Percentiles rank a stretch among this genome's conserved stretches.
phyloP scores from a whole-genome alignment of 2,797 vertebrate genomes.

The Toxotes lorentzi region DNA sequence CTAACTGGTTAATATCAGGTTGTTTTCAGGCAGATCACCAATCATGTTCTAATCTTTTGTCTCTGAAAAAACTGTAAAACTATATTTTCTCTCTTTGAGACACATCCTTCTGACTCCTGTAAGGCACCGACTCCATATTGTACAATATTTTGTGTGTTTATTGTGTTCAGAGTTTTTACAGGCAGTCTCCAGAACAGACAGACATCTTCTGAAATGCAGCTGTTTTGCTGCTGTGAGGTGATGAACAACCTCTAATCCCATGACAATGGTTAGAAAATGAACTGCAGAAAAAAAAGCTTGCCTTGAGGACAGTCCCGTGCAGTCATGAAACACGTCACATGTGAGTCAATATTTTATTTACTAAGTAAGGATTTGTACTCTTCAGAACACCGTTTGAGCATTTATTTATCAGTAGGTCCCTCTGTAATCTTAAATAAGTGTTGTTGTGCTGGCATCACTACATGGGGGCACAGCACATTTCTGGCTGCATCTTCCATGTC shows the following conservation, averaged over 20 bases:
- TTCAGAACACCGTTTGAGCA: conserved; percentile 39
- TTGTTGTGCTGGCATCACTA: conserved; percentile 40
- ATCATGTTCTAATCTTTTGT: too few species aligned
- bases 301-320: conserved; percentile 1
- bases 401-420: conserved; percentile 50
- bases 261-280: conserved; percentile 48
- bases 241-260: conserved; percentile 59
- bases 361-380: conserved; percentile 65
- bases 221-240: conserved; percentile 26
- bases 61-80: too few species aligned
- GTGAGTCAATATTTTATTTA: conserved; percentile 76
- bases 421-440: conserved; percentile 58
- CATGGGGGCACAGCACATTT: conserved; percentile 5
- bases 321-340: conserved; percentile 53
- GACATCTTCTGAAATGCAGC: conserved; percentile 50
- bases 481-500: conserved; percentile 19
- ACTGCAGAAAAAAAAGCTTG: conserved; percentile 14
- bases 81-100: too few species aligned
- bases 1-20: too few species aligned
- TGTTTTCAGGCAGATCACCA: too few species aligned
- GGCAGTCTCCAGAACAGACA: not conserved
- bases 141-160: too few species aligned
- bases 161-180: too few species aligned
- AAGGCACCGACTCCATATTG: not conserved
- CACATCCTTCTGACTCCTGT: too few species aligned